Evolutionary conservation across 2,113 vertebrate genomes (phyloP).

Genomic region (Colistium nudipinnis): DNA sequence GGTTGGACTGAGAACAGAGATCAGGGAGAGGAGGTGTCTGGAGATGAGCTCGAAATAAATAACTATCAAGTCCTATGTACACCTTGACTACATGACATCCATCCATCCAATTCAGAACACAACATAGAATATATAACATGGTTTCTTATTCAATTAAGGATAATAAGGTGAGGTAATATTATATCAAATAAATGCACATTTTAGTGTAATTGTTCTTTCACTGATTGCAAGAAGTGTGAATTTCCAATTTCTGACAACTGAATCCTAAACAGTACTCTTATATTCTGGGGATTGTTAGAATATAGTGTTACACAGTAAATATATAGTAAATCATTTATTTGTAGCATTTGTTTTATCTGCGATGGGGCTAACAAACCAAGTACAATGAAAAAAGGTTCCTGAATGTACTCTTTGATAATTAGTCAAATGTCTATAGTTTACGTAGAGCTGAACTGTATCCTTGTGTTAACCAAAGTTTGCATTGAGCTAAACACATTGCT

Average conservation of each 20-base stretch:
- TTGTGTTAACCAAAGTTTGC: neutral
- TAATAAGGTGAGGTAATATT: too few relatives aligned
- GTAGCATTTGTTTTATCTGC: neutral
- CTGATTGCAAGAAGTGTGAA: neutral
- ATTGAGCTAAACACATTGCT: neutral
- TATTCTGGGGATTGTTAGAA: too few relatives aligned
- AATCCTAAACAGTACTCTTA: neutral
- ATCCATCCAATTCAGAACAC: neutral
- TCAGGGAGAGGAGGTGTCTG: neutral
- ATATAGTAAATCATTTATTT: neutral
- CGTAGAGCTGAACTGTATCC: neutral
- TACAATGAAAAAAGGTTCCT: neutral
- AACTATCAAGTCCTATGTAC: neutral
- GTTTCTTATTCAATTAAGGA: too few relatives aligned
- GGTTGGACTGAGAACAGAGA: conserved; percentile 52
- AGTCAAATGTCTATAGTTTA: too few relatives aligned
- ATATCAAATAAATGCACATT: neutral
- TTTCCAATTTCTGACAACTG: neutral
- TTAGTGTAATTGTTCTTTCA: neutral
- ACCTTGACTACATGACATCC: neutral
- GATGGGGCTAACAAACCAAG: neutral
- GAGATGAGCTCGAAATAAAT: conserved; percentile 24
- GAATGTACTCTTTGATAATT: too few relatives aligned
- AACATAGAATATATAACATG: too few relatives aligned
- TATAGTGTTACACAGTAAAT: too few relatives aligned